Percentiles rank a stretch among this genome's conserved stretches.
These are phyloP conservation scores for Aleiodes alternator DNA, from an alignment of 2,888 invertebrate species.

Conservation along the genomic window DNA sequence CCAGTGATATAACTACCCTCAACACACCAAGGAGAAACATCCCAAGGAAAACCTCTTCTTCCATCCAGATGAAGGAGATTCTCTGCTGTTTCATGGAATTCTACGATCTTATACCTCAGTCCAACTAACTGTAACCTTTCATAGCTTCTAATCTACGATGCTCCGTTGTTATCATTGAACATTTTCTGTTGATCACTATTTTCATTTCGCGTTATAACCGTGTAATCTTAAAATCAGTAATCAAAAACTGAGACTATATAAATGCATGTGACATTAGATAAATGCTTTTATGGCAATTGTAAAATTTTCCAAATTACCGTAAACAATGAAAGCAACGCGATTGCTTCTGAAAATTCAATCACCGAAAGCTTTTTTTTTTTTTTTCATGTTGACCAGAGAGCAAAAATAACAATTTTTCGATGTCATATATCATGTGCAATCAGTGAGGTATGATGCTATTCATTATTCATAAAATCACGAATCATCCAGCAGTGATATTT, in stretches of 20 bases:
- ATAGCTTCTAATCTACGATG: slow-evolving; percentile 25
- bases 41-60: slow-evolving; percentile 11
- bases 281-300: too few species aligned
- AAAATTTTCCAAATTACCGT: too few species aligned
- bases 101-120: not conserved
- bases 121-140: slow-evolving; percentile 32
- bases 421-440: too few species aligned
- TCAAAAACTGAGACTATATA: not conserved
- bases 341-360: too few species aligned
- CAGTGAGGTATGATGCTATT: too few species aligned
- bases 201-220: slow-evolving; percentile 20
- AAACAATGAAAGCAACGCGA: too few species aligned
- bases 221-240: not conserved
- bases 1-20: slow-evolving; percentile 31
- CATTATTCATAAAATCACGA: slow-evolving; percentile 25
- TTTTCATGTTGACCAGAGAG: too few species aligned
- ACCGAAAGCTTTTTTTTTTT: too few species aligned
- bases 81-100: slow-evolving; percentile 21
- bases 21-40: slow-evolving; percentile 26
- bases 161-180: slow-evolving; percentile 17
- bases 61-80: slow-evolving; percentile 2
- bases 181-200: slow-evolving; percentile 25
- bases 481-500: slow-evolving; percentile 11
- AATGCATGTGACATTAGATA: too few species aligned
- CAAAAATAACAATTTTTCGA: too few species aligned